A percentile compares a stretch with the other conserved stretches of the same genome.
phyloP scores from a whole-genome alignment of 2,113 vertebrate genomes.

The Tylochromis polylepis region DNA sequence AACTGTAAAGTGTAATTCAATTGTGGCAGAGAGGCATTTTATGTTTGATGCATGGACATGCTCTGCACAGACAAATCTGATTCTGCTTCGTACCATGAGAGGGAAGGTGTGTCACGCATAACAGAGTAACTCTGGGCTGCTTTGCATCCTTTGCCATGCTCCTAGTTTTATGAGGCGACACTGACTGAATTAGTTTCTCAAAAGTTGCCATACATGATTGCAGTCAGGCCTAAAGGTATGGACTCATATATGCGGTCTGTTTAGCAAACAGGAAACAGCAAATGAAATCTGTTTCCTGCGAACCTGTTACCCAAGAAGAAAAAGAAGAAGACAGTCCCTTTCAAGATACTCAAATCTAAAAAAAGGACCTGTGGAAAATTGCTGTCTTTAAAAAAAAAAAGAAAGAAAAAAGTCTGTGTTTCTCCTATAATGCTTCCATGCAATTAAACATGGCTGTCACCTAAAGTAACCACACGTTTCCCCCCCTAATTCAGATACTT shows the following conservation, averaged over 20 bases:
- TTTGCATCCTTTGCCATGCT: background rate
- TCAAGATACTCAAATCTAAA: background rate
- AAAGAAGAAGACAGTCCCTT: background rate
- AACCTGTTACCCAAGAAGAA: slow-evolving; percentile 44
- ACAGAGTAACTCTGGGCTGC: background rate
- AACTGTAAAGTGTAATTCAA: slow-evolving; percentile 36
- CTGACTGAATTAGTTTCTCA: background rate
- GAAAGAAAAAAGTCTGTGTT: background rate
- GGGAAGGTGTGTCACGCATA: slow-evolving; percentile 4
- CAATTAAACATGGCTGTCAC: background rate
- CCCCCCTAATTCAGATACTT: background rate
- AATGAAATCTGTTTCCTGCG: slow-evolving; percentile 45
- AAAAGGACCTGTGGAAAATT: background rate
- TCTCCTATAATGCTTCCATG: background rate
- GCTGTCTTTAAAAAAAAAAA: background rate
- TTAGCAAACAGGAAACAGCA: slow-evolving; percentile 36
- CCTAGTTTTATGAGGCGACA: background rate
- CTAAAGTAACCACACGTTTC: background rate
- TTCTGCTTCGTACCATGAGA: background rate
- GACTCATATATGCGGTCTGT: background rate
- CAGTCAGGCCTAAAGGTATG: background rate
- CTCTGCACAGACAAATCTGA: background rate
- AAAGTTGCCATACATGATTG: background rate
- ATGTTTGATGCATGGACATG: slow-evolving; percentile 33
- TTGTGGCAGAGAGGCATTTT: slow-evolving; percentile 8